phyloP scores from a whole-genome alignment of 2,888 invertebrate genomes.

The Agonum fuliginosum region DNA sequence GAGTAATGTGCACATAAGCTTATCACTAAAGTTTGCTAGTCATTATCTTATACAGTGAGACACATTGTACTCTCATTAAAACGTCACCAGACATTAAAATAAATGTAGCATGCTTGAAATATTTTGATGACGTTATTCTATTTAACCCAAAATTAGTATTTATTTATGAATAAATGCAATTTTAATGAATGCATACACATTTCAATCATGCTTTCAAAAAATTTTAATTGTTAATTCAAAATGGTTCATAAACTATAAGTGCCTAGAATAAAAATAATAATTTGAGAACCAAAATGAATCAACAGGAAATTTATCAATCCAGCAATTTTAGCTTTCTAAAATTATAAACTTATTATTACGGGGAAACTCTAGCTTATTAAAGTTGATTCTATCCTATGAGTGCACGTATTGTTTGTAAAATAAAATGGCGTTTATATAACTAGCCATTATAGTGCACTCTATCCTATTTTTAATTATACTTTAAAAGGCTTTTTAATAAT shows the following conservation, averaged over 20 bases:
- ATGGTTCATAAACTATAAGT: neutral
- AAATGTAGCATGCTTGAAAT: constrained; percentile 23
- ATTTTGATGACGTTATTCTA: neutral
- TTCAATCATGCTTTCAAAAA: constrained; percentile 23
- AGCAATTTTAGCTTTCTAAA: constrained; percentile 3
- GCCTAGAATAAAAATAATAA: neutral
- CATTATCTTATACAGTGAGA: neutral
- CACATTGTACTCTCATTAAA: neutral
- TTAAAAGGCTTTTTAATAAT: neutral
- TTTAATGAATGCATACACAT: constrained; percentile 16
- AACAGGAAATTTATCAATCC: constrained; percentile 18
- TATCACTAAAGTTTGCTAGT: neutral
- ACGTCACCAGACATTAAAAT: neutral
- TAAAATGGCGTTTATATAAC: constrained; percentile 40
- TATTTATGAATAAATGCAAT: constrained; percentile 1
- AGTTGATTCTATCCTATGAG: constrained; percentile 24
- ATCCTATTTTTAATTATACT: neutral
- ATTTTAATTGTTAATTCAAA: neutral
- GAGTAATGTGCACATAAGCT: too few relatives aligned
- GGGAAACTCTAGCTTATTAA: constrained; percentile 6
- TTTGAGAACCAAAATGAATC: constrained; percentile 8
- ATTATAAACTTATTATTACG: constrained; percentile 16
- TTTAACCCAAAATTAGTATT: constrained; percentile 4
- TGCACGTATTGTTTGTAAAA: constrained; percentile 26
- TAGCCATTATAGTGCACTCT: constrained; percentile 39